Conservation (phyloP, 2,113 vertebrate genomes). For the Mormyrus lacerda region DNA sequence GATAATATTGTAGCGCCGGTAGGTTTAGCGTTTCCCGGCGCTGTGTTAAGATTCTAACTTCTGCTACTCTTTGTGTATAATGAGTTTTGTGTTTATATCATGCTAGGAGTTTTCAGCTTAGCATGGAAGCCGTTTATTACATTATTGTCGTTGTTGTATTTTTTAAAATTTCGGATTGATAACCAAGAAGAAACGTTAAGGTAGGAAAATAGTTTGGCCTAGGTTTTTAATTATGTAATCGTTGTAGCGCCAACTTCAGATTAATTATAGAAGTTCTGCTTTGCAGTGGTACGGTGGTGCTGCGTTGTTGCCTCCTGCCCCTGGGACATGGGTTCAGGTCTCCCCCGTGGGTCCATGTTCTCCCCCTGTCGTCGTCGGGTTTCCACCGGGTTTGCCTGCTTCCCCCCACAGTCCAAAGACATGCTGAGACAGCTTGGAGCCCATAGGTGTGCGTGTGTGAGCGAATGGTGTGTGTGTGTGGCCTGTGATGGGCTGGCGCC, state of each 20-base stretch:
- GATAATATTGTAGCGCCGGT: too few species aligned
- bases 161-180: neutral
- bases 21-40: too few species aligned
- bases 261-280: neutral
- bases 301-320: too few species aligned
- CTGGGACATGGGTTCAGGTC: too few species aligned
- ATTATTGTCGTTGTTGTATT: neutral
- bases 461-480: too few species aligned
- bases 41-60: neutral
- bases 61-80: neutral
- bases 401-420: too few species aligned
- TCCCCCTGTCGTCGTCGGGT: too few species aligned
- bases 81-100: neutral
- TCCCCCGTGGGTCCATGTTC: too few species aligned
- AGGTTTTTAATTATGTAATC: neutral
- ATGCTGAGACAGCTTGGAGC: too few species aligned
- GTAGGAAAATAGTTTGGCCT: neutral
- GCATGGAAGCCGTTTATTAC: neutral
- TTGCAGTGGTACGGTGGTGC: neutral
- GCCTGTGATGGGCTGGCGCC: too few species aligned
- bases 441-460: too few species aligned
- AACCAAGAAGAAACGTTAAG: neutral
- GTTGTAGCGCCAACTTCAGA: neutral
- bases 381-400: too few species aligned
- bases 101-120: neutral